Evolutionary conservation across 1,140 invertebrate genomes (phyloP).

Genomic region (Oedothorax gibbosus): DNA sequence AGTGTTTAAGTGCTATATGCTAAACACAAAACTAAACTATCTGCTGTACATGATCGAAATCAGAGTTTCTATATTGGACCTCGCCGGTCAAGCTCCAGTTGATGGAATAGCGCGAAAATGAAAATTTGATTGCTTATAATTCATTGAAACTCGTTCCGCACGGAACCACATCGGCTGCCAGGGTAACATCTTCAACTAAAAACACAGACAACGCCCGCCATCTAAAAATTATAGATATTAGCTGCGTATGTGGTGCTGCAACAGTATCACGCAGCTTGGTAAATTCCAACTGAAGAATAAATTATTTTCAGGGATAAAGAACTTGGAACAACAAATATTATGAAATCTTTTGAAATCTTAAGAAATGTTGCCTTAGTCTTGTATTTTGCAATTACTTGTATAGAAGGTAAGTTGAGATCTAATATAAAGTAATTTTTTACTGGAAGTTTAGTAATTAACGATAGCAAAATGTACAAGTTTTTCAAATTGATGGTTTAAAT

Average conservation of each 20-base stretch:
- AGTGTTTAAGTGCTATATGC: too few species aligned
- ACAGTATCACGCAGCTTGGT: background rate
- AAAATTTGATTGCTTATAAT: constrained; percentile 42
- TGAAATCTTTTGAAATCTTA: background rate
- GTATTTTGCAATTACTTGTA: background rate
- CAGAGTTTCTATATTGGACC: too few species aligned
- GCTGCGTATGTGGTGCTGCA: background rate
- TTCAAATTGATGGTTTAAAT: background rate
- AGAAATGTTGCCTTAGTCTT: constrained; percentile 4
- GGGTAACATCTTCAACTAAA: constrained; percentile 50
- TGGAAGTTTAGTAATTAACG: background rate
- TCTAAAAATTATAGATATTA: background rate
- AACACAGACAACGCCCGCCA: constrained; percentile 51
- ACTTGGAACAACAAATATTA: background rate
- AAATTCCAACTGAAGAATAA: background rate
- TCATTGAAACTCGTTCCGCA: constrained; percentile 14
- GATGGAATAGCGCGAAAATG: constrained; percentile 18
- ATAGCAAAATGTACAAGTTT: background rate
- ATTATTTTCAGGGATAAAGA: background rate
- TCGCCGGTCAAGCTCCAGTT: constrained; percentile 34
- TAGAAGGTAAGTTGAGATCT: constrained; percentile 4
- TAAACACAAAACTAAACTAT: too few species aligned
- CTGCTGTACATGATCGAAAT: too few species aligned
- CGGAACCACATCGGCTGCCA: constrained; percentile 41
- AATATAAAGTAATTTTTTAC: background rate